phyloP scores from a whole-genome alignment of 2,113 vertebrate genomes.

The Donacobius atricapilla region DNA sequence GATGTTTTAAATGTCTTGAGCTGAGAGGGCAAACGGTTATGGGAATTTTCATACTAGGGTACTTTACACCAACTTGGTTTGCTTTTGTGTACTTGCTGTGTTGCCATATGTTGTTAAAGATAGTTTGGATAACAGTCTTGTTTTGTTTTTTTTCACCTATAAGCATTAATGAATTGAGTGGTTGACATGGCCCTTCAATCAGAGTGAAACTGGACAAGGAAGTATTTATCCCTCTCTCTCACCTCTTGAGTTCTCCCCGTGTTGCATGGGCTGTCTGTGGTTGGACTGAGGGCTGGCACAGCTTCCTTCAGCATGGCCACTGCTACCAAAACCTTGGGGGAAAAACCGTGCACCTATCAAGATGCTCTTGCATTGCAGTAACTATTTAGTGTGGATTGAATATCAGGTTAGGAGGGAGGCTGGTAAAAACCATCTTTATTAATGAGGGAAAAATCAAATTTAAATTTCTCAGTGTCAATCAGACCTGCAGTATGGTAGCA shows the following conservation, averaged over 20 bases:
- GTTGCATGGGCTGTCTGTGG: not conserved
- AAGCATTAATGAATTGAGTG: not conserved
- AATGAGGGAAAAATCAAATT: not conserved
- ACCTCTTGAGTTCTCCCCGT: not conserved
- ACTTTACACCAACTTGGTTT: not conserved
- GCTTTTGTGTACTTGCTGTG: not conserved
- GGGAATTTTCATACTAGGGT: not conserved
- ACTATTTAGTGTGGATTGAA: not conserved
- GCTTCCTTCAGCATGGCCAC: not conserved
- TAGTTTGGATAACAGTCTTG: not conserved
- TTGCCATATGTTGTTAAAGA: not conserved
- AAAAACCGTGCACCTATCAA: rapidly evolving
- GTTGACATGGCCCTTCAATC: not conserved
- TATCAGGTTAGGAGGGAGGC: not conserved
- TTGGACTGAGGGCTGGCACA: not conserved
- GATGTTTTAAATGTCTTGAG: not conserved
- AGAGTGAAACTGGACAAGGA: not conserved
- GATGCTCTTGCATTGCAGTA: not conserved
- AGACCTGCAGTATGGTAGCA: not conserved
- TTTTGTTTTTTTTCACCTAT: not conserved
- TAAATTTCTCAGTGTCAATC: not conserved
- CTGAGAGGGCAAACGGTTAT: not conserved
- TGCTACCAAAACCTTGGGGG: rapidly evolving
- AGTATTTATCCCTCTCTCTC: not conserved
- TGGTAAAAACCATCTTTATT: not conserved